Conservation (phyloP, 2,113 vertebrate species). For the Romanogobio albipinnatus region DNA sequence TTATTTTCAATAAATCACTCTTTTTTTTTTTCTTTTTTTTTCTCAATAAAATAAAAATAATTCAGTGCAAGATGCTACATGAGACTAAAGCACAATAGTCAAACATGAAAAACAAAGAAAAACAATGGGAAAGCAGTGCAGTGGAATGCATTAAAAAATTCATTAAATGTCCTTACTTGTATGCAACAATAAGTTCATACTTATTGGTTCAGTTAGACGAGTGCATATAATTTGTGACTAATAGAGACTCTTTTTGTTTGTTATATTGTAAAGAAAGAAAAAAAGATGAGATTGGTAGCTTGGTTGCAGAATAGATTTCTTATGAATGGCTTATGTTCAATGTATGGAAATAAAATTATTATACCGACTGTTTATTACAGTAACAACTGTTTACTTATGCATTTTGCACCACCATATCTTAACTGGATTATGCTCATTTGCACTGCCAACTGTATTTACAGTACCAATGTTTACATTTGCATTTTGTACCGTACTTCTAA, state of each 20-base stretch:
- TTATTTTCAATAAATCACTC: too few relatives aligned
- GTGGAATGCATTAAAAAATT: not conserved
- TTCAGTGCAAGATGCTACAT: too few relatives aligned
- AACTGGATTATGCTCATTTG: too few relatives aligned
- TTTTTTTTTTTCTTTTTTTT: too few relatives aligned
- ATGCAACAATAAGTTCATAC: not conserved
- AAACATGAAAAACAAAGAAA: not conserved
- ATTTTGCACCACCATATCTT: too few relatives aligned
- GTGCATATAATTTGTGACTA: not conserved
- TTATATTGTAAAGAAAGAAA: not conserved
- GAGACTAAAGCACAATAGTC: not conserved
- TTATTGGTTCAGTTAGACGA: not conserved
- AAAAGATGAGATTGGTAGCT: not conserved
- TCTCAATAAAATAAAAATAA: too few relatives aligned
- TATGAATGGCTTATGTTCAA: not conserved
- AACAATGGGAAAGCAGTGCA: not conserved
- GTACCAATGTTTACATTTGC: too few relatives aligned
- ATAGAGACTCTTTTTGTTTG: not conserved
- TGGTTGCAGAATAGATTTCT: not conserved
- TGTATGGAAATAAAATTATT: constrained; percentile 7
- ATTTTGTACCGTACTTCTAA: too few relatives aligned
- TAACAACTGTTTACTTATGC: too few relatives aligned
- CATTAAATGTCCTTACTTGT: not conserved
- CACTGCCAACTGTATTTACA: too few relatives aligned
- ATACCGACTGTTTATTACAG: too few relatives aligned